These are phyloP conservation scores for Oryzias curvinotus DNA, from an alignment of 2,113 vertebrate genomes.

Conservation along the genomic window DNA sequence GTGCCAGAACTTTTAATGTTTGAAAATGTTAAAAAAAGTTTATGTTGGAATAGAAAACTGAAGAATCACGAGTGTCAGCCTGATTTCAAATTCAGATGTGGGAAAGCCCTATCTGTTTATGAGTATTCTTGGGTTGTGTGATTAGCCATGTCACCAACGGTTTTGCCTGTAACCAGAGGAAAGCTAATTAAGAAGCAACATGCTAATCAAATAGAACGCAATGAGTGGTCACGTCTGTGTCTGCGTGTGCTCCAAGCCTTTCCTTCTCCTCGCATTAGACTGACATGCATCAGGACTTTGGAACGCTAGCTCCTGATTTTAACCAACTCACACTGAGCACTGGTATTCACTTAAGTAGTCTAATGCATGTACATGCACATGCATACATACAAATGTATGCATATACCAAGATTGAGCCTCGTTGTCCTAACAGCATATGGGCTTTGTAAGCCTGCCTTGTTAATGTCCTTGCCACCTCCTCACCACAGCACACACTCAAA, in stretches of 20 bases:
- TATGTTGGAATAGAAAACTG: constrained; percentile 1
- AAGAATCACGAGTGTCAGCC: constrained; percentile 3
- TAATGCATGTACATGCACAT: neutral
- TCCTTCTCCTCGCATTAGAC: constrained; percentile 94
- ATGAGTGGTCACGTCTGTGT: constrained; percentile 85
- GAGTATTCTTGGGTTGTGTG: constrained; percentile 60
- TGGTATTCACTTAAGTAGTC: neutral
- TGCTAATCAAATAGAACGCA: constrained; percentile 93
- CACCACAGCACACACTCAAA: constrained; percentile 3
- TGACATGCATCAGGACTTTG: constrained; percentile 94
- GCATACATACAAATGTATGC: constrained; percentile 7
- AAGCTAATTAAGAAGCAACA: constrained; percentile 91
- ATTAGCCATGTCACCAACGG: constrained; percentile 87
- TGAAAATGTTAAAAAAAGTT: neutral
- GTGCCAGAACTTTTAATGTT: neutral
- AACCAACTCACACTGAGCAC: constrained; percentile 66
- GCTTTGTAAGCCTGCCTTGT: constrained; percentile 83
- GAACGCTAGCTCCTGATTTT: constrained; percentile 79
- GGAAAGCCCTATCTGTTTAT: constrained; percentile 56
- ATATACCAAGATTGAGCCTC: neutral
- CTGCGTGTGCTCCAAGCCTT: constrained; percentile 86
- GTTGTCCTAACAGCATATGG: neutral
- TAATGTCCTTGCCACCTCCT: constrained; percentile 70
- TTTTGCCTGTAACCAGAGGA: constrained; percentile 91
- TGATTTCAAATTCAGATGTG: constrained; percentile 51